phyloP scores from a whole-genome alignment of 2,113 vertebrate species.

The Gadus chalcogrammus region DNA sequence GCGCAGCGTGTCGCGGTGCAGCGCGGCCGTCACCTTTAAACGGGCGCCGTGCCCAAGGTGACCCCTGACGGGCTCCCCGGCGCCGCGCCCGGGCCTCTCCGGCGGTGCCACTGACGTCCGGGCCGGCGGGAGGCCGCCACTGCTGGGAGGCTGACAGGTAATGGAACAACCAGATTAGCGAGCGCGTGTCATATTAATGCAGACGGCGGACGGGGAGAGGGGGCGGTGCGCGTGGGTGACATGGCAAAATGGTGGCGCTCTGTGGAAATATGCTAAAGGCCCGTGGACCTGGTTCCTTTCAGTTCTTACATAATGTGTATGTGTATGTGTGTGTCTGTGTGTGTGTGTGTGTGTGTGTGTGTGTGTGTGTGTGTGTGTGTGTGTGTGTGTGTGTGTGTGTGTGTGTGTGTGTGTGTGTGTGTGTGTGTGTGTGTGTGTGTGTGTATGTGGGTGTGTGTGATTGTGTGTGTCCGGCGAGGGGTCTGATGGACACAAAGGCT shows the following conservation, averaged over 20 bases:
- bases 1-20: conserved; percentile 48
- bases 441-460: too few relatives aligned
- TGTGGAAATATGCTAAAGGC: conserved; percentile 45
- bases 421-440: too few relatives aligned
- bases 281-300: conserved; percentile 37
- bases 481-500: too few relatives aligned
- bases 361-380: background rate
- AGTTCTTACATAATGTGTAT: background rate
- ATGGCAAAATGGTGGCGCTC: background rate
- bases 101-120: conserved; percentile 48
- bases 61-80: conserved; percentile 58
- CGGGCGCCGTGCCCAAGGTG: conserved; percentile 66
- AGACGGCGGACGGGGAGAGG: conserved; percentile 55
- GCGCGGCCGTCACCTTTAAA: conserved; percentile 65
- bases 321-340: background rate
- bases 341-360: background rate
- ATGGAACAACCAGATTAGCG: conserved; percentile 59
- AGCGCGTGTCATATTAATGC: conserved; percentile 71
- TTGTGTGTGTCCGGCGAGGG: background rate
- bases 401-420: background rate
- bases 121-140: conserved; percentile 53
- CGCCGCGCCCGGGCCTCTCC: conserved; percentile 21
- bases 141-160: conserved; percentile 49
- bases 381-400: background rate
- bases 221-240: conserved; percentile 16